Evolutionary conservation across 1,140 invertebrate species (phyloP).

Genomic region (Tetramorium simillimum): DNA sequence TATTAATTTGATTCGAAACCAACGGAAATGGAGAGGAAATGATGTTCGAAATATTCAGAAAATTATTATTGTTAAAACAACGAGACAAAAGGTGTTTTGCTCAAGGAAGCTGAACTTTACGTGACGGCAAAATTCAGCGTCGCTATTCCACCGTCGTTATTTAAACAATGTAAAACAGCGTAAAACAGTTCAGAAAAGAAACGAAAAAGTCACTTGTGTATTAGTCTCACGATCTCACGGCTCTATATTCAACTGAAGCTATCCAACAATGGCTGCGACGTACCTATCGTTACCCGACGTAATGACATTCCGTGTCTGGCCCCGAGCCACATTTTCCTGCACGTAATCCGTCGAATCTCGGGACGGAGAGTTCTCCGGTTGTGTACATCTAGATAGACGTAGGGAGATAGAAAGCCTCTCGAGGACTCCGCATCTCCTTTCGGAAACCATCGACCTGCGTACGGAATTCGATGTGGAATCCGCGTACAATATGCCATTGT

Average conservation of each 20-base stretch:
- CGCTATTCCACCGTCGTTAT: not conserved
- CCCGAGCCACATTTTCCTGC: slow-evolving; percentile 74
- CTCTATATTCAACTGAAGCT: slow-evolving; percentile 65
- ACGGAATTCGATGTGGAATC: slow-evolving; percentile 23
- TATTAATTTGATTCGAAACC: not conserved
- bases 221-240: not conserved
- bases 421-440: slow-evolving; percentile 19
- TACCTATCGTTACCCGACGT: slow-evolving; percentile 74
- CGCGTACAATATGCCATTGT: slow-evolving; percentile 1
- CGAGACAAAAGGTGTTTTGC: not conserved
- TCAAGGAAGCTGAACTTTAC: not conserved
- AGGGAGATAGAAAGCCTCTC: slow-evolving; percentile 37
- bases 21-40: not conserved
- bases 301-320: slow-evolving; percentile 75
- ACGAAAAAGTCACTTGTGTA: not conserved
- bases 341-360: slow-evolving; percentile 74
- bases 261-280: slow-evolving; percentile 70
- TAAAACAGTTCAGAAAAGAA: not conserved
- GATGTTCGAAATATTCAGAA: not conserved
- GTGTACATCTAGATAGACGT: slow-evolving; percentile 30
- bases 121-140: not conserved
- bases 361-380: slow-evolving; percentile 64
- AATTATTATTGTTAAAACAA: not conserved
- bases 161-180: not conserved
- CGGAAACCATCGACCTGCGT: slow-evolving; percentile 52